Conservation (phyloP, 1,140 invertebrate genomes). For the Sycobia sp. region DNA sequence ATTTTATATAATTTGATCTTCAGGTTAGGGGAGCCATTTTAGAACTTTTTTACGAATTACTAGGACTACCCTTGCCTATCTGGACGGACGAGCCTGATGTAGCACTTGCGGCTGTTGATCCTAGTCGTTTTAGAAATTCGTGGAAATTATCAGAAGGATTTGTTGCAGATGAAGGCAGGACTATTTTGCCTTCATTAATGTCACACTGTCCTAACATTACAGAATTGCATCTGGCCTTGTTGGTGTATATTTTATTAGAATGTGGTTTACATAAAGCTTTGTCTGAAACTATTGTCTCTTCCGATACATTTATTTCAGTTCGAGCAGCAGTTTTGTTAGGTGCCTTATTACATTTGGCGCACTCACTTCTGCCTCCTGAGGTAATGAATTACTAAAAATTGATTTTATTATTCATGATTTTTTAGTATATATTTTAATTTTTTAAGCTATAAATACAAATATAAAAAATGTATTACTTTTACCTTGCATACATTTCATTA, state of each 20-base stretch:
- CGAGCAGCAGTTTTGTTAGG: conserved; percentile 87
- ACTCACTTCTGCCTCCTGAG: conserved; percentile 81
- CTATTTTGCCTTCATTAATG: conserved; percentile 80
- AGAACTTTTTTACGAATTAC: conserved; percentile 88
- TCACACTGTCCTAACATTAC: conserved; percentile 86
- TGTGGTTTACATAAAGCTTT: conserved; percentile 86
- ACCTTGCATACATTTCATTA: neutral
- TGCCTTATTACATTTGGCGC: conserved; percentile 84
- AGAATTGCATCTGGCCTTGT: conserved; percentile 87
- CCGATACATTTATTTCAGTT: conserved; percentile 87
- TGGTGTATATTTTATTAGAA: conserved; percentile 87
- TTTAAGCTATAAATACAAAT: too few species aligned
- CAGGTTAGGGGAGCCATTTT: conserved; percentile 78
- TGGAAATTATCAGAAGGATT: conserved; percentile 93
- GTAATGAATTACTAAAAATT: conserved; percentile 53
- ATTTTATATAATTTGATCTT: neutral
- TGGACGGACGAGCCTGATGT: conserved; percentile 91
- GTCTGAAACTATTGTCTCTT: conserved; percentile 87
- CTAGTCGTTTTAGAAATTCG: conserved; percentile 73
- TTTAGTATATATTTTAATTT: neutral
- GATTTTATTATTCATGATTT: neutral
- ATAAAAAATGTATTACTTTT: too few species aligned
- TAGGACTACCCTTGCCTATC: conserved; percentile 81
- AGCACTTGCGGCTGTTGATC: conserved; percentile 85
- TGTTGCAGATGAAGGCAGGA: conserved; percentile 84